A percentile compares a stretch with the other conserved stretches of the same genome.
Conservation (phyloP, 2,888 invertebrate species). For the Eupithecia insigniata region DNA sequence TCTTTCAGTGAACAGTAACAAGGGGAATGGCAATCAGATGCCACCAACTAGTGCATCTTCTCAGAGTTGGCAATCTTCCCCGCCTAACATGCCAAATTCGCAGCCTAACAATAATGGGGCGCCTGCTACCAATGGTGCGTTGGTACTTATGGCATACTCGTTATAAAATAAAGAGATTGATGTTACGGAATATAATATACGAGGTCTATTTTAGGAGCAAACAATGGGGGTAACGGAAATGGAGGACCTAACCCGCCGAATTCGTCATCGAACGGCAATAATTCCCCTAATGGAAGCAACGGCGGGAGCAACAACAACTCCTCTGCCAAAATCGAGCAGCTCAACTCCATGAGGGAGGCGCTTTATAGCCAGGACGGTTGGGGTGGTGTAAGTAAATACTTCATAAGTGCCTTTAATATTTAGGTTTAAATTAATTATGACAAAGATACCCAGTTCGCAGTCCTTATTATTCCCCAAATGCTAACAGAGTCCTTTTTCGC, state of each 20-base stretch:
- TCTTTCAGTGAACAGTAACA: constrained; percentile 81
- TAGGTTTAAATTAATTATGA: not conserved
- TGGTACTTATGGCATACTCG: constrained; percentile 29
- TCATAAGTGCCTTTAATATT: not conserved
- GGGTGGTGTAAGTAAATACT: constrained; percentile 90
- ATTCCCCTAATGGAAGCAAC: constrained; percentile 71
- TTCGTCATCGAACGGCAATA: constrained; percentile 68
- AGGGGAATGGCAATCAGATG: constrained; percentile 74
- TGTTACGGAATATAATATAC: constrained; percentile 12
- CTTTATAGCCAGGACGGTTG: constrained; percentile 96
- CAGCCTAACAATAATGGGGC: constrained; percentile 80
- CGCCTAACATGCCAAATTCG: constrained; percentile 78
- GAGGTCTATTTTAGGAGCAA: constrained; percentile 64
- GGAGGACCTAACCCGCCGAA: constrained; percentile 78
- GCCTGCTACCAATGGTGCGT: constrained; percentile 73
- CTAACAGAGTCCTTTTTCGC: constrained; percentile 44
- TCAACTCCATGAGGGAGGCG: constrained; percentile 95
- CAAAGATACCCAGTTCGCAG: not conserved
- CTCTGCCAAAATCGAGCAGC: constrained; percentile 93
- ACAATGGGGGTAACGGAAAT: constrained; percentile 71
- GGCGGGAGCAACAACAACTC: constrained; percentile 83
- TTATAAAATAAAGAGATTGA: constrained; percentile 9
- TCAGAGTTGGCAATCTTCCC: constrained; percentile 77
- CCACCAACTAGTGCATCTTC: constrained; percentile 75
- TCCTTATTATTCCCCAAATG: constrained; percentile 1